Percentiles rank a stretch among this genome's conserved stretches.
Evolutionary conservation across 2,113 vertebrate genomes (phyloP).

Genomic region (Brachypteracias leptosomus): DNA sequence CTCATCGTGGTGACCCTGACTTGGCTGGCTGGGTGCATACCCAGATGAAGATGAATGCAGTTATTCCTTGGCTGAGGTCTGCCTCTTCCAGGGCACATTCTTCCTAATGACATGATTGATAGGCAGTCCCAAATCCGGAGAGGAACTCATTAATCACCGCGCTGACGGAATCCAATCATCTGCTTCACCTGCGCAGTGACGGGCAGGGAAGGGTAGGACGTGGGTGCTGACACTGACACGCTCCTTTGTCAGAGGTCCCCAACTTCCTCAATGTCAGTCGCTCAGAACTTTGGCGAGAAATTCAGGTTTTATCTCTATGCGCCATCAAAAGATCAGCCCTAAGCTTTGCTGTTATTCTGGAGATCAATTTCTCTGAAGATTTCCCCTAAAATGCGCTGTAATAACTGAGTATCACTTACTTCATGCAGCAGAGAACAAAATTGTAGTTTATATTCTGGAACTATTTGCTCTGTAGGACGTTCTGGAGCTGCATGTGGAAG

Average conservation of each 20-base stretch:
- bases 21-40: conserved; percentile 97
- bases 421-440: conserved; percentile 44
- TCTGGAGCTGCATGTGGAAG: conserved; percentile 67
- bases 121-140: conserved; percentile 97
- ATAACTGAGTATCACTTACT: conserved; percentile 8
- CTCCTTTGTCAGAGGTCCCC: conserved; percentile 80
- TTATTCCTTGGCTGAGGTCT: conserved; percentile 99
- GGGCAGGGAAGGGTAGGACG: conserved; percentile 94
- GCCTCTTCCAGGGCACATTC: conserved; percentile 99
- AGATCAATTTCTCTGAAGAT: background rate
- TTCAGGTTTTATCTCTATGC: conserved; percentile 70
- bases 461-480: conserved; percentile 9
- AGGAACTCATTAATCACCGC: conserved; percentile 99
- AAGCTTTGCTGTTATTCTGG: background rate
- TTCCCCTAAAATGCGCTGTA: conserved; percentile 34
- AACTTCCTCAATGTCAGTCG: conserved; percentile 88
- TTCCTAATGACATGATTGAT: conserved; percentile 99
- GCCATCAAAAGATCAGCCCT: conserved; percentile 62
- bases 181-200: conserved; percentile 99
- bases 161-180: conserved; percentile 99
- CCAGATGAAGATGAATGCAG: conserved; percentile 99
- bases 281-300: conserved; percentile 78
- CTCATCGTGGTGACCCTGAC: conserved; percentile 99
- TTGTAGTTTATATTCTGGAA: conserved; percentile 32
- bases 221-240: conserved; percentile 87